Base-by-base conservation (phyloP, 30 jellyfish, hydroid and myxozoan genomes). In the Rhopilema esculentum region DNA sequence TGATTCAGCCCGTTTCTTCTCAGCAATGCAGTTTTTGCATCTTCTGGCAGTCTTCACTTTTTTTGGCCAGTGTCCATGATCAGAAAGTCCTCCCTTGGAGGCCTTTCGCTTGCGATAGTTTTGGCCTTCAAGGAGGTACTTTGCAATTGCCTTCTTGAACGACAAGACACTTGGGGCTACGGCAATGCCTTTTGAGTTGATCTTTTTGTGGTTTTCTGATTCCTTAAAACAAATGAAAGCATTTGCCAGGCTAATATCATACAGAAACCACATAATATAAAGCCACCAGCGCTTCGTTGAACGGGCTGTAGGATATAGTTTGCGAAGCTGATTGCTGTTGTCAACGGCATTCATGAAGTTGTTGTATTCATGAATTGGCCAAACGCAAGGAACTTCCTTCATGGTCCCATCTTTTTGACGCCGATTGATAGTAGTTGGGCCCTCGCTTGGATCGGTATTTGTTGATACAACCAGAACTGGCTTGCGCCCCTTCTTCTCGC, bases 281-380 rank as follows among this genome's bases (percentile, higher is more conserved):
- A 69, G 63, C 79, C 63, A 69, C 79, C 79, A 69, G 19, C 79
- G 79, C 79, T 28, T 69, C 50, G 72, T 69, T 0, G 79, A 69
- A 22, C 79, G 40, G 27, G 79, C 79, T 21, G 29, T 16, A 32
- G 79, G 33, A 29, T 69, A 69, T 8, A 49, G 23, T 69, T 32
- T 69, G 21, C 79, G 79, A 0, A 69, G 61, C 29, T 69, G 79
- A 69, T 69, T 49, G 50, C 50, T 22, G 50, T 69, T n/a, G n/a
- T n/a, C n/a, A n/a, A n/a, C n/a, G n/a, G 57, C 57, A 40, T 40
- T 40, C 57, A 40, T 40, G 12, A 40, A 40, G 57, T 40, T 40
- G 57, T 40, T 40, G 57, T 40, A 40, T 40, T 40, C 12, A 12
- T 2, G 9, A 40, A 40, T 40, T 40, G 57, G 57, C 57, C 6